These are phyloP conservation scores for Mustela nigripes DNA, from an alignment of 2,113 vertebrate genomes.

Conservation along the genomic window DNA sequence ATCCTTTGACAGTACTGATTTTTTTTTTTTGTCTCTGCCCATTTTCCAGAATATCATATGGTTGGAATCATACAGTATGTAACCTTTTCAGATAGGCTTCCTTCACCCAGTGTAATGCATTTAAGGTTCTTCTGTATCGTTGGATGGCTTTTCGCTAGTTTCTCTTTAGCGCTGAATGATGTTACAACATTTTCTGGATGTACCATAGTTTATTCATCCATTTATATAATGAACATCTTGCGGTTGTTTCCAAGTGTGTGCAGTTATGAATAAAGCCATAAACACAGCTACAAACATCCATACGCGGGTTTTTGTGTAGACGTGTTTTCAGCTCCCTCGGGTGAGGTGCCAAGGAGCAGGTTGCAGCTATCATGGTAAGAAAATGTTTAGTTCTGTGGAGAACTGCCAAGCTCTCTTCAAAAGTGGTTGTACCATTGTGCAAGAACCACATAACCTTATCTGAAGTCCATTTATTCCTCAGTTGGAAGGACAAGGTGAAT, in stretches of 20 bases:
- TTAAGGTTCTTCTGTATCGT: background rate
- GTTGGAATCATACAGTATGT: background rate
- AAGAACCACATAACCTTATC: background rate
- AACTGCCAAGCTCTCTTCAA: background rate
- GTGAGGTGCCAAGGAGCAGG: background rate
- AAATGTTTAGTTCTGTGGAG: background rate
- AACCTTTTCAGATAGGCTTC: background rate
- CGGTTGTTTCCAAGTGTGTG: background rate
- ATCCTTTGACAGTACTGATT: background rate
- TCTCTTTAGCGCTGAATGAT: background rate
- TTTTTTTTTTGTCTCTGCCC: background rate
- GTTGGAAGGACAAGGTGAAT: background rate
- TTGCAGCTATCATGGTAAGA: background rate
- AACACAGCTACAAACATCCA: background rate
- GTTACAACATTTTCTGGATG: background rate
- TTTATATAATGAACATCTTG: background rate
- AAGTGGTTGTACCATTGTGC: background rate
- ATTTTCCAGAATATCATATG: background rate
- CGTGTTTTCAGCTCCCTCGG: background rate
- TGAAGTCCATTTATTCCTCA: background rate
- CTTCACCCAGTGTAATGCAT: background rate
- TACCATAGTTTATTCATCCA: background rate
- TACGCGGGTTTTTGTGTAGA: background rate
- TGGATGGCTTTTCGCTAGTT: background rate
- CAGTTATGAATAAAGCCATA: background rate